phyloP scores from a whole-genome alignment of 2,113 vertebrate genomes.

The Crotalus horridus region DNA sequence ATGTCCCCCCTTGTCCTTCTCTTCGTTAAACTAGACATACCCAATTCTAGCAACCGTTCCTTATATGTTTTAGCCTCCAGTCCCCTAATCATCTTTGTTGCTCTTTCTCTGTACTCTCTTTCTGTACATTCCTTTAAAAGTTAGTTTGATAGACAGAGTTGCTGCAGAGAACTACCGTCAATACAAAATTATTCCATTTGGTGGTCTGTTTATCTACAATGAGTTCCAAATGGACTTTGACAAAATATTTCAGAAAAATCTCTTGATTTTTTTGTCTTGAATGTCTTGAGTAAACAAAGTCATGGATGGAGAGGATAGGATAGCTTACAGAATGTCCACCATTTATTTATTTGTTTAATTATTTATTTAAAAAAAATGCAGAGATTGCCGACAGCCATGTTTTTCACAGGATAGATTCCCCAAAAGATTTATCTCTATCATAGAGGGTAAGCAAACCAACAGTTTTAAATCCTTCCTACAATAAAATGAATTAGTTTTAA shows the following conservation, averaged over 20 bases:
- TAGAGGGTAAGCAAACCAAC: not conserved
- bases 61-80: no score
- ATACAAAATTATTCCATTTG: slow-evolving; percentile 12
- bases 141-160: slow-evolving; percentile 32
- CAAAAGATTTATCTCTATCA: not conserved
- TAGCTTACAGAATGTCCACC: not conserved
- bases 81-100: no score
- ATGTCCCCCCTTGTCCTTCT: no score
- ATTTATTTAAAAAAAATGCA: not conserved
- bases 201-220: not conserved
- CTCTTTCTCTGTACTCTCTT: no score
- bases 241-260: not conserved
- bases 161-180: slow-evolving; percentile 33
- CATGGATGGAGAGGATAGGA: not conserved
- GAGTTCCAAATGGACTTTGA: not conserved
- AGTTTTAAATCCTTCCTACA: not conserved
- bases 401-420: not conserved
- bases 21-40: no score
- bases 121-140: slow-evolving; percentile 21
- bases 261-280: not conserved
- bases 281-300: not conserved
- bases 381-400: not conserved
- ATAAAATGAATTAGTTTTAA: not conserved
- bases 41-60: no score
- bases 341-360: no score